A percentile compares a stretch with the other conserved stretches of the same genome.
phyloP scores from a whole-genome alignment of 2,113 vertebrate genomes.

The Peromyscus maniculatus region DNA sequence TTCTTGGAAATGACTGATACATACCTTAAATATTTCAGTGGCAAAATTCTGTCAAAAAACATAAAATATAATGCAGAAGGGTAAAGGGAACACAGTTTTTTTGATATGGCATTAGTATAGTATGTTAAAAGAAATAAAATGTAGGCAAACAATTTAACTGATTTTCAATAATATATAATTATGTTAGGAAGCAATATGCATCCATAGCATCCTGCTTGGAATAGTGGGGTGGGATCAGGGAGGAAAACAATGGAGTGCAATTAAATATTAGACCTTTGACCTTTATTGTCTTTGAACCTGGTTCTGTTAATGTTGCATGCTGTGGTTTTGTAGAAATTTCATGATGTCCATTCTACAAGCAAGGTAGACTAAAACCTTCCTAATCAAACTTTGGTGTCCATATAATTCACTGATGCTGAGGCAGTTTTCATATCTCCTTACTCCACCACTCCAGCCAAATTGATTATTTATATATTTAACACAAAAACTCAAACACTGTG shows the following conservation, averaged over 20 bases:
- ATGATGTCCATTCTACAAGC: not conserved
- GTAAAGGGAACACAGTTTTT: not conserved
- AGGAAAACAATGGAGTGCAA: not conserved
- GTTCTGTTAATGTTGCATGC: not conserved
- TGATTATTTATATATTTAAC: not conserved
- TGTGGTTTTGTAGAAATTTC: not conserved
- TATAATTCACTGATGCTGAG: not conserved
- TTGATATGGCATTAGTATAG: not conserved
- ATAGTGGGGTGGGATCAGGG: not conserved
- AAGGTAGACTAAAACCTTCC: not conserved
- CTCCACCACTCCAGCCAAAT: not conserved
- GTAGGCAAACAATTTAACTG: conserved; percentile 18
- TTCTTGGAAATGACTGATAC: not conserved
- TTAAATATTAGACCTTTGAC: not conserved
- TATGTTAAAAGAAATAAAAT: conserved; percentile 45
- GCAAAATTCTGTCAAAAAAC: not conserved
- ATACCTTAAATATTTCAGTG: not conserved
- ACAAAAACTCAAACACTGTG: not conserved
- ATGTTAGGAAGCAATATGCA: not conserved
- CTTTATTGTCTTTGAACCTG: not conserved
- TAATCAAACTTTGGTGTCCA: not conserved
- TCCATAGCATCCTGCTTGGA: not conserved
- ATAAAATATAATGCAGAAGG: not conserved
- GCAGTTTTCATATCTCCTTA: not conserved
- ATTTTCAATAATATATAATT: conserved; percentile 18